Evolutionary conservation across 2,888 invertebrate genomes (phyloP).

Genomic region (Cephus pulcher): DNA sequence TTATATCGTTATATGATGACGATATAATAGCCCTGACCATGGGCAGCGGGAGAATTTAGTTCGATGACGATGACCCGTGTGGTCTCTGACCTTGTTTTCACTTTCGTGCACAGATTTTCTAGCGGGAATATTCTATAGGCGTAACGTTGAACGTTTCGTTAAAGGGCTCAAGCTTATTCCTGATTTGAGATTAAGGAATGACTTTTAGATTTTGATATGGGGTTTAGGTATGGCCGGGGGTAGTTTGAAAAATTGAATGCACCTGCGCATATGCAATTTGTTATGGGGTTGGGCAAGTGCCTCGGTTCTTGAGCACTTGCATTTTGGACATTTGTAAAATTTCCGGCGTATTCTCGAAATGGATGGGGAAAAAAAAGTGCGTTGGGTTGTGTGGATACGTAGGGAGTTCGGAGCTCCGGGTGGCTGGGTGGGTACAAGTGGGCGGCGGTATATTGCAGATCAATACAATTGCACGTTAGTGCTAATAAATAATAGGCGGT

Average conservation of each 20-base stretch:
- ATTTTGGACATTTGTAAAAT: neutral
- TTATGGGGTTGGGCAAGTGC: neutral
- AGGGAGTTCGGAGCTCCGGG: constrained; percentile 25
- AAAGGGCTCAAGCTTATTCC: neutral
- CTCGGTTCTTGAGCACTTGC: neutral
- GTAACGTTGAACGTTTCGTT: neutral
- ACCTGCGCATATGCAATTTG: neutral
- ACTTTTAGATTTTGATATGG: constrained; percentile 8
- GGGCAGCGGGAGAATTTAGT: constrained; percentile 15
- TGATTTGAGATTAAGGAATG: neutral
- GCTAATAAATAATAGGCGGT: constrained; percentile 67
- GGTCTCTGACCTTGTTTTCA: neutral
- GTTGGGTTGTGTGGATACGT: neutral
- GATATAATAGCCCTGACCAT: constrained; percentile 61
- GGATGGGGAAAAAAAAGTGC: neutral
- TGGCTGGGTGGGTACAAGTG: constrained; percentile 41
- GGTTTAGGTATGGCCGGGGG: constrained; percentile 6
- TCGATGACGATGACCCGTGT: neutral
- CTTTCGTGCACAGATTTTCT: neutral
- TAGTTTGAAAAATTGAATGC: neutral
- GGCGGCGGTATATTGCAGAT: constrained; percentile 65
- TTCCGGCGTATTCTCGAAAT: neutral
- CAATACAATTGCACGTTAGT: constrained; percentile 68
- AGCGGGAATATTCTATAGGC: neutral
- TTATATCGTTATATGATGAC: constrained; percentile 65